Evolutionary conservation across 2,888 invertebrate species (phyloP), one percentile per base, ranked within the genome.

Genomic region (Pyrgus malvae): DNA sequence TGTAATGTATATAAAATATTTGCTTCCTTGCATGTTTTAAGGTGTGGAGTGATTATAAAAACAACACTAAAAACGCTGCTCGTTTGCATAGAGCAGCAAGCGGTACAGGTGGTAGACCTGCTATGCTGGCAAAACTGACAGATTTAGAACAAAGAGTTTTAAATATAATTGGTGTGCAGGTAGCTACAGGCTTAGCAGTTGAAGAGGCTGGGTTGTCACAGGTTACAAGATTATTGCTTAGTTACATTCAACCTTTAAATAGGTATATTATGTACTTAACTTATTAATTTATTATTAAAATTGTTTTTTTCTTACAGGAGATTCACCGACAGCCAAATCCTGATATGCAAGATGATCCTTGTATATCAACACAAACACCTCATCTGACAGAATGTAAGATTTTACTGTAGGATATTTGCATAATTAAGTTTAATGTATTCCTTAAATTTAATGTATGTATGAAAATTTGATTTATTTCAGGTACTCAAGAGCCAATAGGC

Each of bases 31-130:
- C 23, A 23, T 27, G 7, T 7, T 33, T 55, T 29, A 40, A 65
- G 66, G 65, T 60, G 0, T 66, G 62, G 66, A 66, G 64, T 50
- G 66, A 65, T 21, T 59, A 53, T 1, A 67, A 66, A 45, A 45
- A 31, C 17, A 45, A 45, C n/a, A 29, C 45, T 4, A 45, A 45
- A 45, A 45, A 45, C 11, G 45, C 45, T 16, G 45, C 45, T 8
- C 14, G 45, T 3, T 11, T 45, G 8, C n/a, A 45, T 45, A 25
- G 45, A 17, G 31, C 45, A 3, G 45, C 45, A 6, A 17, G 45
- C n/a, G 45, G 45, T 11, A 29, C 31, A 31, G 45, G 45, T 45
- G 31, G 45, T 45, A 31, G 45, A 3, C 31, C 45, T 45, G 45
- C 45, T 7, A 12, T 14, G 8, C 8, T 2, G 7, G 9, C 19